phyloP scores from a whole-genome alignment of 2,797 vertebrate genomes.

The Eulemur coronatus region DNA sequence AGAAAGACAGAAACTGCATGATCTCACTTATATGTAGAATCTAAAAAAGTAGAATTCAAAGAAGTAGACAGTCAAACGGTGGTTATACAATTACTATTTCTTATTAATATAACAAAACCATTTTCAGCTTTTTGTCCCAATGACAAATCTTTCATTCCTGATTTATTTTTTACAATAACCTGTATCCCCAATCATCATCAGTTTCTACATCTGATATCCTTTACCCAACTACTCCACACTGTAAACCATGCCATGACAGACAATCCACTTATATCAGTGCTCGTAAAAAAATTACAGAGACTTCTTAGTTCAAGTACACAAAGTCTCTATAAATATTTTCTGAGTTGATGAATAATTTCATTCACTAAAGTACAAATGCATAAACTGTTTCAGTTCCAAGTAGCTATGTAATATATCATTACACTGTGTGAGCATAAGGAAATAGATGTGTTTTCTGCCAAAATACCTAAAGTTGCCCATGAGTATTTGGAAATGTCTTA shows the following conservation, averaged over 20 bases:
- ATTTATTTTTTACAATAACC: not conserved
- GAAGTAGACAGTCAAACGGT: not conserved
- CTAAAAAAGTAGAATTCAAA: not conserved
- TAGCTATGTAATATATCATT: not conserved
- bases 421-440: not conserved
- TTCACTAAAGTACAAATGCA: slow-evolving; percentile 14
- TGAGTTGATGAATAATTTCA: slow-evolving; percentile 27
- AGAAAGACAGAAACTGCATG: not conserved
- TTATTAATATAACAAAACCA: not conserved
- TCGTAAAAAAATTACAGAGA: not conserved
- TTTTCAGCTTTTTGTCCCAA: not conserved
- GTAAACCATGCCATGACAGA: not conserved
- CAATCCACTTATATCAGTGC: not conserved
- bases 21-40: not conserved
- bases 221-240: not conserved
- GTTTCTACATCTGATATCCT: not conserved
- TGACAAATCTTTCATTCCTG: not conserved
- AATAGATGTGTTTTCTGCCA: not conserved
- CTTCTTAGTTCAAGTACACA: not conserved
- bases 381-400: slow-evolving; percentile 19
- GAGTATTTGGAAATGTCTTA: not conserved
- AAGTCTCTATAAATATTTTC: not conserved
- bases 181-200: not conserved
- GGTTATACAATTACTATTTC: not conserved
- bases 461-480: not conserved